Percentiles rank a stretch among this genome's conserved stretches.
Evolutionary conservation across 1,140 invertebrate species (phyloP).

Genomic region (Drepana arcuata): DNA sequence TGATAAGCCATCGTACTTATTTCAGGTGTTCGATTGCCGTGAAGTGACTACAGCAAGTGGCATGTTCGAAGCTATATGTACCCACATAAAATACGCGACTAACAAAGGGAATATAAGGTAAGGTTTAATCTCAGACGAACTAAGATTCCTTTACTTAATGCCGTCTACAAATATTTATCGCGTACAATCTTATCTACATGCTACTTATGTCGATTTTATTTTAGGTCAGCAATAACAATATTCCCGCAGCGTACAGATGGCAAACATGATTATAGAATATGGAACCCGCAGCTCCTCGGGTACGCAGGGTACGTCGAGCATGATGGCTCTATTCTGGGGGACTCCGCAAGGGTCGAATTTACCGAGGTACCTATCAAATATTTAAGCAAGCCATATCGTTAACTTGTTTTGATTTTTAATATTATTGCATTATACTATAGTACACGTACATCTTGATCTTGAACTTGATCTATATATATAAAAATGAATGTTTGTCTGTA

Average conservation of each 20-base stretch:
- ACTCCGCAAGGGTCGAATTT: conserved; percentile 87
- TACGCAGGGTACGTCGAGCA: conserved; percentile 89
- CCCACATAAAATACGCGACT: conserved; percentile 96
- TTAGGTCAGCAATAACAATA: conserved; percentile 93
- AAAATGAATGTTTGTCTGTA: too few species aligned
- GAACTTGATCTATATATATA: too few species aligned
- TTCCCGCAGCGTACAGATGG: conserved; percentile 92
- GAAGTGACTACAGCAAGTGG: conserved; percentile 93
- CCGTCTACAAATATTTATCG: too few species aligned
- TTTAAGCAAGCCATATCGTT: too few species aligned
- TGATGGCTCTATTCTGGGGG: conserved; percentile 84
- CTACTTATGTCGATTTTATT: too few species aligned
- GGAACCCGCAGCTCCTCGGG: conserved; percentile 91
- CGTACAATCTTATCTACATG: too few species aligned
- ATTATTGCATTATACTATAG: too few species aligned
- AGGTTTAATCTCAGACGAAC: too few species aligned
- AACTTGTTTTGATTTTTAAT: too few species aligned
- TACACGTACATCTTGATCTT: too few species aligned
- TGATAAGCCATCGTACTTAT: conserved; percentile 28
- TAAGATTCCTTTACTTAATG: too few species aligned
- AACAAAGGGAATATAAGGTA: conserved; percentile 98
- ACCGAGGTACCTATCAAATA: conserved; percentile 90
- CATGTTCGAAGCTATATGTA: conserved; percentile 97
- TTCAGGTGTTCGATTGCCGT: conserved; percentile 93
- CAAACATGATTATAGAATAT: conserved; percentile 90